Evolutionary conservation across 2,888 invertebrate species (phyloP), one percentile per base, ranked within the genome.

Genomic region (Polyommatus icarus): DNA sequence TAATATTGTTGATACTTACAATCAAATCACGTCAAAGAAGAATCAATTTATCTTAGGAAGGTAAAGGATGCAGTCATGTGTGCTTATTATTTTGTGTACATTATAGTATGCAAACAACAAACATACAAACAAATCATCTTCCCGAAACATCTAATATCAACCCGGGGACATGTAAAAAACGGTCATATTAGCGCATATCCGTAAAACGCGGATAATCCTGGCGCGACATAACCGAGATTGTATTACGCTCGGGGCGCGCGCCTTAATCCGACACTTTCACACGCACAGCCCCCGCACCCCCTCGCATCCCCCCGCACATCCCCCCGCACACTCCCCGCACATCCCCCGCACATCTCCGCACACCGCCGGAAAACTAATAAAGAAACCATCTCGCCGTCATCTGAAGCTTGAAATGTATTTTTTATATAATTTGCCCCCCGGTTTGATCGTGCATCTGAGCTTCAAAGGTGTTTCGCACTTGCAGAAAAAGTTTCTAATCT

Each of bases 351-450:
- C 83, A 83, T 78, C 81, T 79, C 81, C 83, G 83, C 83, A 83
- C 89, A 90, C 91, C 85, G 85, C 88, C 87, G 91, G 90, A 91
- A 93, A 93, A 93, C 93, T 94, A 94, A 94, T 94, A 94, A 94
- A 92, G 93, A 93, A 93, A 92, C 94, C 93, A 94, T 94, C 92
- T 92, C 89, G 89, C 87, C 83, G 91, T 85, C 93, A 91, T 90
- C 93, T 94, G 91, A 91, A 89, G 94, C 94, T 90, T 94, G 94
- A 94, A 94, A 94, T 94, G 94, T 94, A 92, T 94, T 94, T 94
- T 94, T 94, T 94, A 94, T 94, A 93, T 93, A 94, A 94, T 94
- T 94, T 94, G 91, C 91, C 90, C 90, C 90, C 85, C 91, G 91
- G 85, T 92, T 91, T 92, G 94, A 94, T 94, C 91, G 87, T 83